Base-by-base conservation (phyloP, 2,797 vertebrate genomes). In the Steatocranus sp. region DNA sequence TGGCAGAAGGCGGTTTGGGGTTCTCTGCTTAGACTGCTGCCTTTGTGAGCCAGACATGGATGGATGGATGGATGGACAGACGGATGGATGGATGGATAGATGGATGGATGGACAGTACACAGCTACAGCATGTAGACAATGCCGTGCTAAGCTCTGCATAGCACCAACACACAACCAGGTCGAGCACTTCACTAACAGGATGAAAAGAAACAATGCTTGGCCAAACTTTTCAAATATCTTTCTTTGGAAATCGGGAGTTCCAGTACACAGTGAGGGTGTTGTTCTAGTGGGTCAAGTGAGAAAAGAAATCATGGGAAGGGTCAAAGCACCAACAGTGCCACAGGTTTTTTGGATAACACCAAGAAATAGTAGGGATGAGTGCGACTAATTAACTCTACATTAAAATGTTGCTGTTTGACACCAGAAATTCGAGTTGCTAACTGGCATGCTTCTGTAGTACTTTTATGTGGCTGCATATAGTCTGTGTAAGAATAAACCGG, bases 31-130 rank as follows among this genome's bases (percentile, higher is more conserved):
- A 5, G 14, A 70, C 20, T 25, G 4, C 63, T 43, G 38, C 20
- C 20, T 41, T 43, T 68, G 63, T 10, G 36, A 68, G 6, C 9
- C 1, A 38, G 34, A 23, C n/a, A 14, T 15, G 14, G 20, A 41
- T 2, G 20, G 20, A 23, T 4, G 20, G 25, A 27, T 27, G 43
- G 17, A 4, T 17, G 8, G 43, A 46, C 8, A 1, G 18, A 49
- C 0, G 8, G 10, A 51, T 1, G 5, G n/a, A 51, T 0, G 46
- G 43, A 46, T 17, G 41, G 12, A 43, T 7, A 6, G 7, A 17
- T 4, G 15, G n/a, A 38, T 23, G 34, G 12, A 68, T 7, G 36
- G 41, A 48, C 10, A 73, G 15, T 73, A 73, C 41, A 73, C 17
- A 73, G 41, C 4, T 30, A 30, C 4, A 48, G 17, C 25, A 30